A percentile compares a stretch with the other conserved stretches of the same genome.
Evolutionary conservation across 2,113 vertebrate species (phyloP).

Genomic region (Rhinolophus ferrumequinum): DNA sequence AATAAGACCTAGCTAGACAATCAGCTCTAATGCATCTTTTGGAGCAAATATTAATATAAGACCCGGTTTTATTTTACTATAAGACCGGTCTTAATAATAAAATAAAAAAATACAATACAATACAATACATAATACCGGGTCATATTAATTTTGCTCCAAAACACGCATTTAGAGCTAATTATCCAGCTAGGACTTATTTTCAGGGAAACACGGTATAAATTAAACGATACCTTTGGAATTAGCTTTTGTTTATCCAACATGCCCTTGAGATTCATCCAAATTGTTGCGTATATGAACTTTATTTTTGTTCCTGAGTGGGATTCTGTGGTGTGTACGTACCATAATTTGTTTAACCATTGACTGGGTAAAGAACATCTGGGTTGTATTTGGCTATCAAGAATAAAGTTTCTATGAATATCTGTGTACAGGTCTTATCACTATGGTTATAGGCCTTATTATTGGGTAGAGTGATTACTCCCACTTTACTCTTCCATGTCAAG

Average conservation of each 20-base stretch:
- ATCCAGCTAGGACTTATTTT: too few relatives aligned
- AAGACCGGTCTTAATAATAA: too few relatives aligned
- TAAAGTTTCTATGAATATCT: neutral
- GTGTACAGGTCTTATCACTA: neutral
- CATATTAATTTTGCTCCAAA: too few relatives aligned
- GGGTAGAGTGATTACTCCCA: neutral
- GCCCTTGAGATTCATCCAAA: neutral
- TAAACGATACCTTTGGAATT: neutral
- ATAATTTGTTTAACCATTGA: constrained; percentile 10
- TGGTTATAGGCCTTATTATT: neutral
- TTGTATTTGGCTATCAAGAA: neutral
- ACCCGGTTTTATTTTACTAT: too few relatives aligned
- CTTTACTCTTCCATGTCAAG: neutral
- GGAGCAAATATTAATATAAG: too few relatives aligned
- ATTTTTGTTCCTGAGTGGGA: neutral
- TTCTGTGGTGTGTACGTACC: neutral
- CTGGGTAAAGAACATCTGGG: neutral
- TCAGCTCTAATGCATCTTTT: too few relatives aligned
- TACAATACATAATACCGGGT: too few relatives aligned
- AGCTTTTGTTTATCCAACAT: neutral
- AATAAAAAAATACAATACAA: too few relatives aligned
- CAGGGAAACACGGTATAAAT: neutral
- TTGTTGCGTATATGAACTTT: neutral
- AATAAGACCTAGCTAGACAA: too few relatives aligned
- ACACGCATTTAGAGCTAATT: too few relatives aligned